These are phyloP conservation scores for Desmophyllum pertusum DNA, from an alignment of 92 coral and sea anemone species.

Conservation along the genomic window DNA sequence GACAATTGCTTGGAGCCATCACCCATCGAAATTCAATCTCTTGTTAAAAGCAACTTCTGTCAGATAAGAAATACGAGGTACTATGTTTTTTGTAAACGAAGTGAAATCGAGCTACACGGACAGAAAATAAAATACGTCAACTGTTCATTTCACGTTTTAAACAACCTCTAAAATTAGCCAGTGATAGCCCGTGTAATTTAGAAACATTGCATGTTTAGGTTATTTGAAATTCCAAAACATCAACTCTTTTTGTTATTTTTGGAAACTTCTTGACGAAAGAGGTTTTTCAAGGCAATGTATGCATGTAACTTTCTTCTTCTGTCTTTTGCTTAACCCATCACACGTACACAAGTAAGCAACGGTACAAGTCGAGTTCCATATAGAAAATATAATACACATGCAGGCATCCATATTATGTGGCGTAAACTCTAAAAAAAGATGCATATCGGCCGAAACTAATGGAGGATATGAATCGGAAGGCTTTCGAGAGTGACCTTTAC, in stretches of 20 bases:
- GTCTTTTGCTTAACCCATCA: neutral
- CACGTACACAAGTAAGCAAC: neutral
- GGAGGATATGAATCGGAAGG: neutral
- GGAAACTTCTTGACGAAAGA: neutral
- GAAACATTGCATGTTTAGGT: no score
- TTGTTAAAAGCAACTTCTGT: neutral
- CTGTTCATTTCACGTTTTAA: no score
- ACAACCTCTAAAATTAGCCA: no score
- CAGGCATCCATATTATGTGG: neutral
- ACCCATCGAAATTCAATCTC: neutral
- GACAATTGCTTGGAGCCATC: neutral
- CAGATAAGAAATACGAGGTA: neutral
- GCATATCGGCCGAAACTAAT: neutral
- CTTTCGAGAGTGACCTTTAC: neutral
- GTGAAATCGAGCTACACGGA: neutral
- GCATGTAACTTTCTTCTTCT: neutral
- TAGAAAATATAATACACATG: neutral
- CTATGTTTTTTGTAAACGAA: neutral
- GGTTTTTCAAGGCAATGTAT: neutral
- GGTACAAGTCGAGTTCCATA: neutral
- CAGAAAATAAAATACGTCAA: neutral
- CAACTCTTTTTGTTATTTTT: neutral
- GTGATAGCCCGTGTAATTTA: no score
- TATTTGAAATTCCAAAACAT: neutral
- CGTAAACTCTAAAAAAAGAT: neutral